Evolutionary conservation across 2,113 vertebrate species (phyloP).

Genomic region (Mobula hypostoma): DNA sequence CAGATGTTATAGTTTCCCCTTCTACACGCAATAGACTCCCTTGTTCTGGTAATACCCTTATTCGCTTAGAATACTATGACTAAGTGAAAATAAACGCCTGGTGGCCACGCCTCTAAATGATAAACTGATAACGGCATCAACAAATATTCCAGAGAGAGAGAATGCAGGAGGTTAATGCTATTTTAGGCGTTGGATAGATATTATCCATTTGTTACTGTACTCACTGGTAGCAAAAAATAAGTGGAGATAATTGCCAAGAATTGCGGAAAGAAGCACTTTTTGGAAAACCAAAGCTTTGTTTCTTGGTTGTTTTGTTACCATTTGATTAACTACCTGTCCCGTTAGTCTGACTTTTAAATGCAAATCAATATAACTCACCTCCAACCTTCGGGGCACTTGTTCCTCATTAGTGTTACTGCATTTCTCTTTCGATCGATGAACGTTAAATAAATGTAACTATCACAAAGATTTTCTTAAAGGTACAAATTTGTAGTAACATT

Average conservation of each 20-base stretch:
- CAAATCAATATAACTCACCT: slow-evolving; percentile 7
- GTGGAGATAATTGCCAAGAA: background rate
- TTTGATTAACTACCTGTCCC: background rate
- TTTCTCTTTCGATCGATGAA: background rate
- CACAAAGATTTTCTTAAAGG: background rate
- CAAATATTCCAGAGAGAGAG: background rate
- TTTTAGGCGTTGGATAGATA: background rate
- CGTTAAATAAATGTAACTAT: background rate
- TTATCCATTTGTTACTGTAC: background rate
- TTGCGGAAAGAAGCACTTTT: background rate
- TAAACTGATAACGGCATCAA: too few species aligned
- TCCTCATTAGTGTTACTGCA: background rate
- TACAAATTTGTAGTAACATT: background rate
- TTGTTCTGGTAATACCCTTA: too few species aligned
- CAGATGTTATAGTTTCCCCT: too few species aligned
- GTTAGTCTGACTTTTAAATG: background rate
- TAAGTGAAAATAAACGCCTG: too few species aligned
- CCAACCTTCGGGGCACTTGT: background rate
- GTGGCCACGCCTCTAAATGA: too few species aligned
- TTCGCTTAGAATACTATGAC: too few species aligned
- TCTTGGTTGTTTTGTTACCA: background rate
- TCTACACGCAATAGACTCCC: too few species aligned
- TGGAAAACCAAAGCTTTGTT: background rate
- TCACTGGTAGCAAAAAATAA: background rate
- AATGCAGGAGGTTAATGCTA: background rate